Evolutionary conservation across 1,140 invertebrate species (phyloP).

Genomic region (Bombus sylvicola): DNA sequence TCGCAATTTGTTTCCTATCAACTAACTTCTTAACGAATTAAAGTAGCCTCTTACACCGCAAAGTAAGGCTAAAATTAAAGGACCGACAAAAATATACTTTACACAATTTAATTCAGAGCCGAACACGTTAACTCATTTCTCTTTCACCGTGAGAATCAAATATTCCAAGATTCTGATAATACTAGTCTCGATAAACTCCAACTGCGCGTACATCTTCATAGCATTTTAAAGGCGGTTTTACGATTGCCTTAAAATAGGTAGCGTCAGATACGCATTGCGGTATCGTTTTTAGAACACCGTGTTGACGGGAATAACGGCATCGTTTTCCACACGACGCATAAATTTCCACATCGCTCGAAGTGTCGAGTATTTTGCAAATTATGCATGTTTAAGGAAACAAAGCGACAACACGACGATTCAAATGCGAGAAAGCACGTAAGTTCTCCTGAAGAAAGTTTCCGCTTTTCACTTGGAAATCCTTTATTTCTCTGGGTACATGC

Average conservation of each 20-base stretch:
- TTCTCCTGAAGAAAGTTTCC: not conserved
- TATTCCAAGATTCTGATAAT: not conserved
- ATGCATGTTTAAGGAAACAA: not conserved
- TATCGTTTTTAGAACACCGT: not conserved
- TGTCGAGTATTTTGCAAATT: not conserved
- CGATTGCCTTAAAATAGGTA: not conserved
- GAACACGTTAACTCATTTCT: not conserved
- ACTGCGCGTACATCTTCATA: not conserved
- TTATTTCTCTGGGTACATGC: not conserved
- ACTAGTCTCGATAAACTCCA: not conserved
- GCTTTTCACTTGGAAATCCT: not conserved
- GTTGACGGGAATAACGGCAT: not conserved
- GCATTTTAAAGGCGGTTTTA: not conserved
- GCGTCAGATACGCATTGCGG: conserved; percentile 22
- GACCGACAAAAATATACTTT: no score
- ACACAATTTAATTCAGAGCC: no score
- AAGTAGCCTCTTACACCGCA: no score
- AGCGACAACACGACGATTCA: not conserved
- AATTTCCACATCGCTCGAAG: not conserved
- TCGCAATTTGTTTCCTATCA: not conserved
- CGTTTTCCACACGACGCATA: not conserved
- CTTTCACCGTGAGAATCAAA: not conserved
- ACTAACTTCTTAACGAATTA: no score
- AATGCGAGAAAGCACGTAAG: not conserved
- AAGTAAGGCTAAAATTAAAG: no score